Evolutionary conservation across 2,113 vertebrate genomes (phyloP).

Genomic region (Cyanoramphus novaezelandiae): DNA sequence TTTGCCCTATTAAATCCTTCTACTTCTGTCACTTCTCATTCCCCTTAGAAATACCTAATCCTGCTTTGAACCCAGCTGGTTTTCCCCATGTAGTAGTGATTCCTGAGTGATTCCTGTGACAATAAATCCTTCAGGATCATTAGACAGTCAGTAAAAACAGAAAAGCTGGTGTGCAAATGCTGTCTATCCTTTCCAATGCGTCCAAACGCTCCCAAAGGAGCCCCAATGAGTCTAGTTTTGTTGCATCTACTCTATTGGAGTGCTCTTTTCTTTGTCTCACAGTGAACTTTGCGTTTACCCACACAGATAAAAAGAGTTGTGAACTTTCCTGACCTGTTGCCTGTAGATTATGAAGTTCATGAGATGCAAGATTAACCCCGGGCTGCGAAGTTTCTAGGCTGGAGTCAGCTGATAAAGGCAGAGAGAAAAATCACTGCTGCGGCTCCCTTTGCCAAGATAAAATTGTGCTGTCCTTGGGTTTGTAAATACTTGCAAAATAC

Average conservation of each 20-base stretch:
- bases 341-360: not conserved
- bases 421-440: not conserved
- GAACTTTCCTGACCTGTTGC: conserved; percentile 6
- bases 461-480: not conserved
- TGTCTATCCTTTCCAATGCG: not conserved
- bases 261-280: accelerated
- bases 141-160: not conserved
- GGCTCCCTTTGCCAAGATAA: not conserved
- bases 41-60: not conserved
- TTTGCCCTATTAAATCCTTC: not conserved
- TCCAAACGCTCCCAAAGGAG: not conserved
- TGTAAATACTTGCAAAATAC: not conserved
- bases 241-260: not conserved
- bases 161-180: not conserved
- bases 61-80: not conserved
- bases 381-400: not conserved
- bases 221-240: not conserved
- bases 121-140: not conserved
- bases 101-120: not conserved
- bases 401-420: conserved; percentile 30
- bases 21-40: not conserved
- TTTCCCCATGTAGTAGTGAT: not conserved
- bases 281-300: not conserved
- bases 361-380: not conserved
- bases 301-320: not conserved